Conservation (phyloP, 1,140 invertebrate genomes). For the Lepidurus couesii region DNA sequence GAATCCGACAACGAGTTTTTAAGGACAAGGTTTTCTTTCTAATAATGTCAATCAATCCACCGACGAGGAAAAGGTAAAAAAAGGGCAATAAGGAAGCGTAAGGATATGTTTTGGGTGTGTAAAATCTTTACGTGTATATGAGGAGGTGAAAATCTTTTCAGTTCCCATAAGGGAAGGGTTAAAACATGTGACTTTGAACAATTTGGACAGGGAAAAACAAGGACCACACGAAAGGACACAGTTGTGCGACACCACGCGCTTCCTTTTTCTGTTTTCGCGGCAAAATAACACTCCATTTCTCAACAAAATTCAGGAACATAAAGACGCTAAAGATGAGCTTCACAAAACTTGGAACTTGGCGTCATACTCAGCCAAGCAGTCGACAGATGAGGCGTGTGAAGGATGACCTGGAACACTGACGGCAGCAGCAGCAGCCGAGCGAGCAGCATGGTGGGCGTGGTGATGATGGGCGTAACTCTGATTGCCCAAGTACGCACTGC, state of each 20-base stretch:
- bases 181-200: background rate
- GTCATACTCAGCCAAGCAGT: constrained; percentile 32
- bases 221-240: background rate
- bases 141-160: background rate
- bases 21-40: background rate
- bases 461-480: constrained; percentile 25
- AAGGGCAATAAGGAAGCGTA: background rate
- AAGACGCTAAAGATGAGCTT: background rate
- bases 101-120: background rate
- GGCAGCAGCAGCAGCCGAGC: background rate
- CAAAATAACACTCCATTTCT: background rate
- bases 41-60: background rate
- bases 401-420: constrained; percentile 7
- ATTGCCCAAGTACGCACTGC: constrained; percentile 23
- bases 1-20: background rate
- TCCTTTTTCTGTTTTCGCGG: background rate
- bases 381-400: constrained; percentile 5
- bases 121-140: background rate
- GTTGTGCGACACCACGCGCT: background rate
- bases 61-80: background rate
- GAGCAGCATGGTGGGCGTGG: background rate
- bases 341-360: constrained; percentile 35
- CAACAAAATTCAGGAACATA: background rate
- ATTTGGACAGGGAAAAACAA: constrained; percentile 1
- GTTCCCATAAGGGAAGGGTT: background rate